Evolutionary conservation across 2,797 vertebrate genomes (phyloP).

Genomic region (Mus spretus): DNA sequence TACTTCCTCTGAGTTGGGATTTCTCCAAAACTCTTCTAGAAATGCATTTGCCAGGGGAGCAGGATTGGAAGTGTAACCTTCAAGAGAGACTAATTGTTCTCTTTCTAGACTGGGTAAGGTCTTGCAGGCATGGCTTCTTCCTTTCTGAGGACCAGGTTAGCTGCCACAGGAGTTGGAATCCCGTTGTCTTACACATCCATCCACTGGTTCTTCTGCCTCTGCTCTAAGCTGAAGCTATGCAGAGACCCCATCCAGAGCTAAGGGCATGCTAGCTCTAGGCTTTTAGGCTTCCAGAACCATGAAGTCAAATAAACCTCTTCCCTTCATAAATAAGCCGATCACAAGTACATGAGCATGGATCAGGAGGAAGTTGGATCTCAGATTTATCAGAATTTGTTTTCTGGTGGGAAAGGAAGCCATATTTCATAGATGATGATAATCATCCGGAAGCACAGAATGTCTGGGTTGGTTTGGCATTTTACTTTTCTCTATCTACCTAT

Average conservation of each 20-base stretch:
- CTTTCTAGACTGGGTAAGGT: not conserved
- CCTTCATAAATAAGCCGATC: no score
- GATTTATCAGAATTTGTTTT: no score
- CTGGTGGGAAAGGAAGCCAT: no score
- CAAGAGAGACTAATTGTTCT: not conserved
- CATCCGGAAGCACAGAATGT: not conserved
- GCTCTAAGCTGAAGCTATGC: not conserved
- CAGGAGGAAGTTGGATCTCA: no score
- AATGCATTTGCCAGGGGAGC: not conserved
- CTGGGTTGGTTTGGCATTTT: not conserved
- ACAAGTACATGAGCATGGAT: no score
- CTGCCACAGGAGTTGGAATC: not conserved
- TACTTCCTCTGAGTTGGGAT: not conserved
- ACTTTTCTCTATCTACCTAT: not conserved
- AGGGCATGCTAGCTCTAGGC: not conserved
- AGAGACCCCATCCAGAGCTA: not conserved
- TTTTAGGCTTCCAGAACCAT: no score
- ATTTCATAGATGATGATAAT: not conserved
- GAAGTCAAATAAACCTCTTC: no score
- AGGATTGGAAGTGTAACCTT: not conserved
- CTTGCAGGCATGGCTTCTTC: not conserved
- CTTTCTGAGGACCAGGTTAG: not conserved
- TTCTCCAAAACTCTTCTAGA: not conserved
- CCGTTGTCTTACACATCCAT: not conserved
- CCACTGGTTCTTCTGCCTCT: not conserved